A percentile compares a stretch with the other conserved stretches of the same genome.
phyloP scores from a whole-genome alignment of 2,797 vertebrate genomes.

The Rhinogobio ventralis region DNA sequence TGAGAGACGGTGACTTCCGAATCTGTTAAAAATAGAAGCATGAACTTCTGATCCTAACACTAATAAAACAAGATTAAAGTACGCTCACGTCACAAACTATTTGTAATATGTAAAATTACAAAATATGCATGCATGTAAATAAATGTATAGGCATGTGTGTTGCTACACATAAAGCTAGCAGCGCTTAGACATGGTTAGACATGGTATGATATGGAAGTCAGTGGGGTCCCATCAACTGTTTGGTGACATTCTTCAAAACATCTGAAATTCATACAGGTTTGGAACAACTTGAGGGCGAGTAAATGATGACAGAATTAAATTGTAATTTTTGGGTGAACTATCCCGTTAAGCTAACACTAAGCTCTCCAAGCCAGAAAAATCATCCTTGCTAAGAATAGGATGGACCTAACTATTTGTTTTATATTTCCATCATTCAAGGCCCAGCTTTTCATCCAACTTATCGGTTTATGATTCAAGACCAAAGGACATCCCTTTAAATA shows the following conservation, averaged over 20 bases:
- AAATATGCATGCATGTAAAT: not conserved
- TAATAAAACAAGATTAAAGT: slow-evolving; percentile 23
- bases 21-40: not conserved
- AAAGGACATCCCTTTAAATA: not conserved
- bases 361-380: not conserved
- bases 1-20: not conserved
- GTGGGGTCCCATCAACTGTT: not conserved
- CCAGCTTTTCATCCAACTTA: not conserved
- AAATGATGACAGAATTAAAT: not conserved
- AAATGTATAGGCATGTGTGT: not conserved
- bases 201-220: not conserved
- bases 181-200: not conserved
- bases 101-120: not conserved
- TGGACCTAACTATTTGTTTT: not conserved
- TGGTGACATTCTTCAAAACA: not conserved
- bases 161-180: not conserved
- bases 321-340: not conserved
- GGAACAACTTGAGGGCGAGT: not conserved
- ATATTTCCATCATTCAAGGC: not conserved
- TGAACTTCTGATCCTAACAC: not conserved
- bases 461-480: not conserved
- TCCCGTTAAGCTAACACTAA: not conserved
- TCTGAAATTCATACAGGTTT: not conserved
- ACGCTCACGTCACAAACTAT: not conserved
- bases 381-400: not conserved